These are phyloP conservation scores for Leptothorax acervorum DNA, from an alignment of 2,888 invertebrate genomes.

Conservation along the genomic window DNA sequence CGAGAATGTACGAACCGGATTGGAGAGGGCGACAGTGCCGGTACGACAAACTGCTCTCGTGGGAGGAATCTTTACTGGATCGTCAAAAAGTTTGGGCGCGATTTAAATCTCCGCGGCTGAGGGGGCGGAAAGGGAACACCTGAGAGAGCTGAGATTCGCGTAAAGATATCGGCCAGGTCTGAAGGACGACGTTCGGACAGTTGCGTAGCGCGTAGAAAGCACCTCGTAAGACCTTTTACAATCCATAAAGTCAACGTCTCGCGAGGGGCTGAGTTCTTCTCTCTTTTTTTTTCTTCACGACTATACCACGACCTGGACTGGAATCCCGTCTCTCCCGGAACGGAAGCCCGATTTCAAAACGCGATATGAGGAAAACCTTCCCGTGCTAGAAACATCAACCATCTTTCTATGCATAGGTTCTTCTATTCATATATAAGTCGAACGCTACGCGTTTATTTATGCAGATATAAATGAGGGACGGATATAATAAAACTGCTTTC, in stretches of 20 bases:
- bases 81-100: conserved; percentile 63
- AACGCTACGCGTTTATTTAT: conserved; percentile 1
- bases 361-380: conserved; percentile 3
- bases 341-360: conserved; percentile 62
- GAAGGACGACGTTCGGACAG: conserved; percentile 49
- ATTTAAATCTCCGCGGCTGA: conserved; percentile 62
- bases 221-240: conserved; percentile 74
- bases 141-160: conserved; percentile 60
- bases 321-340: conserved; percentile 50
- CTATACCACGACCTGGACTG: conserved; percentile 17
- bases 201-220: conserved; percentile 56
- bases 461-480: not conserved
- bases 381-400: not conserved
- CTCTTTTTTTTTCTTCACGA: not conserved
- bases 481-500: not conserved
- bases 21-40: conserved; percentile 7
- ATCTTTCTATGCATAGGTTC: not conserved
- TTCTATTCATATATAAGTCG: not conserved
- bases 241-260: conserved; percentile 73
- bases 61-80: conserved; percentile 49
- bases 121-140: not conserved
- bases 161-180: conserved; percentile 62
- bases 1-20: conserved; percentile 39
- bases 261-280: conserved; percentile 60
- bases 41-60: conserved; percentile 40